Evolutionary conservation across 2,888 invertebrate species (phyloP).

Genomic region (Ceriagrion tenellum): DNA sequence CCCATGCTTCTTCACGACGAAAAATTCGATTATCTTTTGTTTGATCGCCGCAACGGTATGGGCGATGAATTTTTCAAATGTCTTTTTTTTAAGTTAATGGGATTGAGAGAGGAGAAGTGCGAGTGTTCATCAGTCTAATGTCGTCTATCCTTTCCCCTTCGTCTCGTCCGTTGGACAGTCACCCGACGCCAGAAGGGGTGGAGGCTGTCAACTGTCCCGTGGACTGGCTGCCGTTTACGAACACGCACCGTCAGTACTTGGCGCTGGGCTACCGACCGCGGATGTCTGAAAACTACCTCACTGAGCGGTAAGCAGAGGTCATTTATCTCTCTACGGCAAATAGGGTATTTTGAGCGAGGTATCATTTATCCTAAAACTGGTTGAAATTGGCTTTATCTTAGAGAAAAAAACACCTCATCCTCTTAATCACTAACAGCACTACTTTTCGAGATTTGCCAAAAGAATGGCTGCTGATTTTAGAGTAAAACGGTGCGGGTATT

Average conservation of each 20-base stretch:
- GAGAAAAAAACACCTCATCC: too few relatives aligned
- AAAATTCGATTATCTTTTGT: background rate
- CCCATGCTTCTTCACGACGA: background rate
- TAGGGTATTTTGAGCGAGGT: too few relatives aligned
- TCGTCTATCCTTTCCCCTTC: background rate
- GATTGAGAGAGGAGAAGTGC: background rate
- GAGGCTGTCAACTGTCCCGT: background rate
- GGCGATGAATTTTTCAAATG: background rate
- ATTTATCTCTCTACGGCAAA: too few relatives aligned
- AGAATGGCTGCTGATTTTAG: too few relatives aligned
- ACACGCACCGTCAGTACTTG: constrained; percentile 45
- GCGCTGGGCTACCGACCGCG: constrained; percentile 50
- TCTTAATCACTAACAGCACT: too few relatives aligned
- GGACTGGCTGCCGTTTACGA: constrained; percentile 61
- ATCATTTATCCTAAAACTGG: too few relatives aligned
- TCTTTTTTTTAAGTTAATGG: background rate
- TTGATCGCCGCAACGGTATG: background rate
- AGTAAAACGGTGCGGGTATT: too few relatives aligned
- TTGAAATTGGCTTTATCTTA: too few relatives aligned
- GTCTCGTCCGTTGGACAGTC: background rate
- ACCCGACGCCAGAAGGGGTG: constrained; percentile 37
- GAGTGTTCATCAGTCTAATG: background rate
- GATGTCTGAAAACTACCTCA: constrained; percentile 62
- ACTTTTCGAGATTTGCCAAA: too few relatives aligned
- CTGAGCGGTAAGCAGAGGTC: constrained; percentile 21